Evolutionary conservation across 1,140 invertebrate genomes (phyloP), one percentile per base, ranked within the genome.

Genomic region (Drosophila eugracilis): DNA sequence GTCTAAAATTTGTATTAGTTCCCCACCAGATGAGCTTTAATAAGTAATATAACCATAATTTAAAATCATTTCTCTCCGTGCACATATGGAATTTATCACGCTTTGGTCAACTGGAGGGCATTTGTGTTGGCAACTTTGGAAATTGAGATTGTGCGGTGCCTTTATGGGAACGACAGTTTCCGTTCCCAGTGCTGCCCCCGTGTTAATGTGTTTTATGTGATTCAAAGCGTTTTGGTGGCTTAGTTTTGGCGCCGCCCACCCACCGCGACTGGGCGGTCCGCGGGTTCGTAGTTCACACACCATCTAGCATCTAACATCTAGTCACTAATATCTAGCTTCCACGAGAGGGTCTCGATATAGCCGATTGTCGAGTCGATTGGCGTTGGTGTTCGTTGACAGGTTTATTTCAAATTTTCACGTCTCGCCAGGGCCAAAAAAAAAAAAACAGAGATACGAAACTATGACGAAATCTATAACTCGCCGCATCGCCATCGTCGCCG

Each of bases 381-480:
- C 75, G 86, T 89, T 90, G 81, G 78, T 86, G 80, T 75, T 74
- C 32, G 86, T 90, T 90, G 86, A 90, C 86, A 90, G 86, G 86
- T 90, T 90, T 90, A 88, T 88, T 83, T 89, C 65, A 83, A 86
- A 78, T 88, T 72, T 84, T 47, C 72, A 85, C 71, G 63, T 75
- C 57, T 53, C 37, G 57, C 55, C 44, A 17, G 24, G 55, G 52
- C 48, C n/a, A n/a, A n/a, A n/a, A 45, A 37, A 26, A 37, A 41
- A 36, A 15, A 36, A 4, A 34, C 12, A 15, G 14, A 22, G 12
- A 22, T 42, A 24, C 41, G 22, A 34, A 28, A 83, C 78, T 88
- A 89, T 88, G 83, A 89, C 83, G 83, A 88, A 88, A 88, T 88
- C 75, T 89, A 89, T 88, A 88, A 88, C 78, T 88, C 75, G 84